phyloP scores from a whole-genome alignment of 2,888 invertebrate species.

The Philaethria dido region DNA sequence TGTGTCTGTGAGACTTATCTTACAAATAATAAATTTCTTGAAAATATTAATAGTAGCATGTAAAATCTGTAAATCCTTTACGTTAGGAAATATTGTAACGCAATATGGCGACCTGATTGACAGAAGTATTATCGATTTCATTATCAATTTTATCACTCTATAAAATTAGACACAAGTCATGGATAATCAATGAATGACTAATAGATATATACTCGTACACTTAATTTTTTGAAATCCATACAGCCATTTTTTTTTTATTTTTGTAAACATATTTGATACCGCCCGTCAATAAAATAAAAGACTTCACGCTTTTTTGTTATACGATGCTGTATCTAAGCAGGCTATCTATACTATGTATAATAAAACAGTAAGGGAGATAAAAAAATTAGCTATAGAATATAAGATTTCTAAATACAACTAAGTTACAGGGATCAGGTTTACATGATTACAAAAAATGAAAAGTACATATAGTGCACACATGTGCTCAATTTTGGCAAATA shows the following conservation, averaged over 20 bases:
- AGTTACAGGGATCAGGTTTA: too few species aligned
- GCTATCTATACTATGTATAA: too few species aligned
- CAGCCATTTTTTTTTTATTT: too few species aligned
- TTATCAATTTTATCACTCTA: conserved; percentile 22
- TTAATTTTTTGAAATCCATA: neutral
- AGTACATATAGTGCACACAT: too few species aligned
- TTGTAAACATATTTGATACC: too few species aligned
- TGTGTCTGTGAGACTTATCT: neutral
- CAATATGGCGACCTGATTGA: neutral
- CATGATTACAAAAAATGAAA: too few species aligned
- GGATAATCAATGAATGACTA: conserved; percentile 9
- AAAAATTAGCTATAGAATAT: too few species aligned
- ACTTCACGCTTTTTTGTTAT: too few species aligned
- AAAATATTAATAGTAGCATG: neutral
- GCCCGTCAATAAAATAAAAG: too few species aligned
- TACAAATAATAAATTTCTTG: neutral
- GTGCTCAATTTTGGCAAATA: conserved; percentile 2
- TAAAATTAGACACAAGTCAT: conserved; percentile 1
- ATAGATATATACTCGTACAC: neutral
- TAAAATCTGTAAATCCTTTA: neutral
- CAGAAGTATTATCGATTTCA: conserved; percentile 16
- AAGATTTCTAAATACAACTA: too few species aligned
- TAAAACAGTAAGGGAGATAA: too few species aligned
- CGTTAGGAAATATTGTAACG: neutral
- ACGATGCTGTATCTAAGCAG: too few species aligned